Conservation (phyloP, 2,113 vertebrate genomes). For the Hemiscyllium ocellatum region DNA sequence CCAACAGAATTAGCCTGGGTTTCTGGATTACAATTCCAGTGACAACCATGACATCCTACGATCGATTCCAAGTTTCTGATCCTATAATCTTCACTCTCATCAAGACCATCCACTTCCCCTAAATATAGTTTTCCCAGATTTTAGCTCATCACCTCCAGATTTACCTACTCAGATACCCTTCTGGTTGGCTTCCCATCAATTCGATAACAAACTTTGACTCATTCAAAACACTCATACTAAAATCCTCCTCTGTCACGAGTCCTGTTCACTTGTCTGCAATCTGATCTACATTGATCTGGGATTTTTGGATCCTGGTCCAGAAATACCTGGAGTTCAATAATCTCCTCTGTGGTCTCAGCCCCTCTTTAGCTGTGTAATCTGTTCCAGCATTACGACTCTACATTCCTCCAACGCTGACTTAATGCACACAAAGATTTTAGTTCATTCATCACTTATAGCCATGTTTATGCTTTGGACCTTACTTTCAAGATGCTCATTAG, state of each 20-base stretch:
- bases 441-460: not conserved
- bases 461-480: not conserved
- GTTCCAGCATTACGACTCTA: not conserved
- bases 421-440: not conserved
- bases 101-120: no score
- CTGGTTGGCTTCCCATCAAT: not conserved
- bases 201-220: not conserved
- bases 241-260: not conserved
- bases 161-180: no score
- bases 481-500: not conserved
- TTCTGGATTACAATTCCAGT: no score
- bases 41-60: no score
- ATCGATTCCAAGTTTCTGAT: no score
- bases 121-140: no score
- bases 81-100: no score
- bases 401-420: not conserved
- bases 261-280: not conserved
- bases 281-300: no score
- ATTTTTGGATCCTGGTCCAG: not conserved
- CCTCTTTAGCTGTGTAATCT: not conserved
- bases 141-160: not conserved
- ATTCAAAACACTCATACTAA: no score
- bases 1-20: no score
- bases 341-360: not conserved
- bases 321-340: not conserved